Conservation (phyloP, 2,113 vertebrate species). For the Hippocampus comes region DNA sequence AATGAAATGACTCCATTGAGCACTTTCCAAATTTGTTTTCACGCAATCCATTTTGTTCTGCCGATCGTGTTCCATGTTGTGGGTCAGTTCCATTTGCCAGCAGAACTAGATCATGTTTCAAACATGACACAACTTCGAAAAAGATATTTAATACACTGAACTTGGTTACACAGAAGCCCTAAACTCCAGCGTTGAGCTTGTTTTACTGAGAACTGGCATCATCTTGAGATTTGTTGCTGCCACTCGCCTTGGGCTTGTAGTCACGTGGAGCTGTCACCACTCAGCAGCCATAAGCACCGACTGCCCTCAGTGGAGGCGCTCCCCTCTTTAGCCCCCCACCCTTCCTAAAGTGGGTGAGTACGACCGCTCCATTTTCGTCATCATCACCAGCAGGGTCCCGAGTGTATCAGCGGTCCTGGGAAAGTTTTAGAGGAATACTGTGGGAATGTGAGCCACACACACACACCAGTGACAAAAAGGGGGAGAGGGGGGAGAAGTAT, state of each 20-base stretch:
- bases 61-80: constrained; percentile 23
- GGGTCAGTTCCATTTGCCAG: neutral
- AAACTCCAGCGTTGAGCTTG: neutral
- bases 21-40: constrained; percentile 8
- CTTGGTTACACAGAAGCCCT: constrained; percentile 11
- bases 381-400: constrained; percentile 53
- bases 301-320: constrained; percentile 35
- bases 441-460: constrained; percentile 70
- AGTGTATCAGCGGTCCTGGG: constrained; percentile 65
- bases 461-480: constrained; percentile 41
- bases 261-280: constrained; percentile 29
- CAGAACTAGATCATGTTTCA: neutral
- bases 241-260: constrained; percentile 18
- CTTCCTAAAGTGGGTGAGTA: constrained; percentile 26
- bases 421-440: constrained; percentile 63
- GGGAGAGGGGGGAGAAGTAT: neutral
- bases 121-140: neutral
- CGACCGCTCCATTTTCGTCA: constrained; percentile 45
- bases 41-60: constrained; percentile 8
- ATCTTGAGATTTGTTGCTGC: constrained; percentile 27
- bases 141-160: neutral
- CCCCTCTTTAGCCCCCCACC: constrained; percentile 11
- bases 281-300: constrained; percentile 11
- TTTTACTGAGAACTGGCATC: constrained; percentile 9
- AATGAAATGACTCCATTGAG: neutral